Evolutionary conservation across 2,797 vertebrate species (phyloP).

Genomic region (Ficedula albicollis): DNA sequence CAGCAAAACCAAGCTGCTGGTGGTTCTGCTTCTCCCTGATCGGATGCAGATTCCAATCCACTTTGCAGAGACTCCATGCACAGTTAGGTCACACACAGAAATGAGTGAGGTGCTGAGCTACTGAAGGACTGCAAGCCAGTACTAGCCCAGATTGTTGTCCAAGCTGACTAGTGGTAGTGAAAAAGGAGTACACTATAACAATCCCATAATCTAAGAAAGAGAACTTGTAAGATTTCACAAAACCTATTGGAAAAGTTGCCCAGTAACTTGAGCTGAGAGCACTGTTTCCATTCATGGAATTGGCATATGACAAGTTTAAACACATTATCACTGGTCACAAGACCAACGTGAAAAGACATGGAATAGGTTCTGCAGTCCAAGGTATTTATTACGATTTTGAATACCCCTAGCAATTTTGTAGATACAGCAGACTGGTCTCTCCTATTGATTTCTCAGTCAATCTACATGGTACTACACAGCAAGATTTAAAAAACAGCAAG

Average conservation of each 20-base stretch:
- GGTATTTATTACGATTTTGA: not conserved
- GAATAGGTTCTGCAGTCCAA: not conserved
- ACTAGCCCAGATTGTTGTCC: not conserved
- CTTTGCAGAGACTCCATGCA: not conserved
- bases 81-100: not conserved
- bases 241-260: not conserved
- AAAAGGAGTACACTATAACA: not conserved
- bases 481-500: constrained; percentile 5
- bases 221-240: not conserved
- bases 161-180: not conserved
- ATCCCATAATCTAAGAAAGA: not conserved
- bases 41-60: fast-evolving
- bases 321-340: not conserved
- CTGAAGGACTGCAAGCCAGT: not conserved
- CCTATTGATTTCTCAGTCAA: not conserved
- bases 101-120: not conserved
- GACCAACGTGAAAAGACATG: not conserved
- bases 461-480: not conserved
- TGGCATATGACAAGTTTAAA: not conserved
- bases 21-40: not conserved
- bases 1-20: not conserved
- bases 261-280: not conserved
- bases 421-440: not conserved
- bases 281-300: not conserved
- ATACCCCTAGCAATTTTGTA: not conserved